Evolutionary conservation across 2,113 vertebrate genomes (phyloP), one percentile per base, ranked within the genome.

Genomic region (Centropristis striata): DNA sequence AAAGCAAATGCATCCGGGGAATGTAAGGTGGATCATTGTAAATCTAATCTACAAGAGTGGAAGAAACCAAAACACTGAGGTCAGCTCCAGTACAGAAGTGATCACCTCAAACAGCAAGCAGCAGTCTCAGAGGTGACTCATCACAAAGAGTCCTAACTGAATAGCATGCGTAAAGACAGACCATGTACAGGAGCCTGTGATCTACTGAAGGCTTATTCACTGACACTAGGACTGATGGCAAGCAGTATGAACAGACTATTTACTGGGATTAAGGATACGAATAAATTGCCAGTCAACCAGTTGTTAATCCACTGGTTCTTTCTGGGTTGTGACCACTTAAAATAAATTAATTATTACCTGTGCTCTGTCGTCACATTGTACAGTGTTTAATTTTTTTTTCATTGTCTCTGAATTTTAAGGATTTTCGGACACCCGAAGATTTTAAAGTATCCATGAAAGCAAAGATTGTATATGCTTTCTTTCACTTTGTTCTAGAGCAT

Each of bases 31-130:
- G 86, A 80, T 87, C 63, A 73, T 80, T 89, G 81, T 79, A 80
- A 89, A 89, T 81, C 80, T 85, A 92, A 92, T 91, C 87, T 88
- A 16, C 37, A 51, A 63, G 67, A 88, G 61, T 84, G 81, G 71
- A 74, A 55, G 5, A 61, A 10, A 83, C 77, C 67, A 20, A 58
- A 66, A 57, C 5, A 15, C 82, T 20, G 73, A 83, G 85, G 82
- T 89, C 85, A 79, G 61, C 73, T 39, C 41, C 36, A 2, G 8
- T 47, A 28, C 49, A 58, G 32, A 13, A 2, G 6, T 12, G 16
- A 47, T 37, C 58, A 54, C 9, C 58, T 39, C 14, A 0, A 46
- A 21, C 53, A 65, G 53, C 44, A n/a, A 39, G 57, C 18, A 27
- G 39, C 21, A 28, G 36, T 39, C 27, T 37, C 25, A 39, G 65